Evolutionary conservation across 2,797 vertebrate species (phyloP), one percentile per base, ranked within the genome.

Genomic region (Micrastur ruficollis): DNA sequence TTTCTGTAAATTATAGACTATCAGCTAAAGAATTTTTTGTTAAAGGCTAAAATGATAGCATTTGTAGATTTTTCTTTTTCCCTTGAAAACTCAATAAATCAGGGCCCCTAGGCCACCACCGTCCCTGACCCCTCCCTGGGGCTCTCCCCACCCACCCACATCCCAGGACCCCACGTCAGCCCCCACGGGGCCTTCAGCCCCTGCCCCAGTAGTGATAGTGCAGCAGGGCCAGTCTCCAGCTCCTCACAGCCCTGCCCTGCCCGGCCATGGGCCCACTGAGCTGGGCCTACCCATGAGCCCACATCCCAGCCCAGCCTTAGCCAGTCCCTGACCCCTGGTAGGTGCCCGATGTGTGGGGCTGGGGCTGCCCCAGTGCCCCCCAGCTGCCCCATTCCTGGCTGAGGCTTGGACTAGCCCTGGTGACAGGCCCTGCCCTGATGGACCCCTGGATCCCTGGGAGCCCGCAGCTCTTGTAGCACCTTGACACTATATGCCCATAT

Each of bases 141-240:
- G 25, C 13, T 53, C 6, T 25, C 31, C 52, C 2, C 15, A 7
- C 21, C 25, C 6, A 1, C 10, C 8, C 14, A 22, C 5, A 25
- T 25, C 25, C 49, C 29, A 55, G 40, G 40, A 31, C 13, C 27
- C 26, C 8, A 12, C 7, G 16, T 42, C 42, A 42, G 42, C 31
- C 14, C 11, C 14, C 4, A 2, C 2, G 1, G 29, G 32, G 12
- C 32, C 10, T 0, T 23, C 15, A 85, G 23, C 21, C 18, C 21
- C 25, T 1, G 1, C 2, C 6, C n/a, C 47, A 38, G 23, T 1
- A 38, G 23, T 1, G 7, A n/a, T 3, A 2, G 3, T 1, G 3
- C 22, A 56, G 36, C 34, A n/a, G 12, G 7, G 2, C 19, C 0
- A 0, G 9, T 29, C 46, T 40, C 29, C 61, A 73, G 61, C 11